Base-by-base conservation (phyloP, 2,113 vertebrate species). In the Aldabrachelys gigantea region DNA sequence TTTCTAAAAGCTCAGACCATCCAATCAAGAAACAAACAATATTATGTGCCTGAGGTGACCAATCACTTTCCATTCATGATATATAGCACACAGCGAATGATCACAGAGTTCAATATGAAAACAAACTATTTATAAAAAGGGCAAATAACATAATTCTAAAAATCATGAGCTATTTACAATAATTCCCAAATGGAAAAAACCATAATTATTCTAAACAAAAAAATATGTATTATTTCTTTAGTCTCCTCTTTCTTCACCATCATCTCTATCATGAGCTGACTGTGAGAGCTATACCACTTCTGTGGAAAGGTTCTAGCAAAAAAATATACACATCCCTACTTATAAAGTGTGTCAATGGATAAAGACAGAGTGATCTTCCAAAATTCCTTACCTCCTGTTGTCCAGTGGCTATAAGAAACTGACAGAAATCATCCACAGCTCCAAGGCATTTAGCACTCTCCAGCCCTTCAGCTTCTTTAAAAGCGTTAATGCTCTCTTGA, bases 371-470 rank as follows among this genome's bases (percentile, higher is more conserved):
- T 21, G 59, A 8, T 47, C 38, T 85, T 79, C 52, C 57, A 62
- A 59, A 49, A 16, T 53, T 78, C 79, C 94, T 89, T 47, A 98
- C 97, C 95, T 97, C 93, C 87, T 98, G 95, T 38, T 98, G 94
- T 88, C 98, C 98, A 35, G 59, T 96, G 89, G 84, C 92, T 85
- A 98, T 97, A 35, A 98, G 98, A 89, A 98, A 98, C 75, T 86
- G 98, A 95, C 98, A 98, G 93, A 98, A 99, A 92, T 98, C 97
- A 87, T 98, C 98, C 93, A 98, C 98, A 72, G 94, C 96, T 3
- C 95, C 44, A 56, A 98, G 98, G 49, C 97, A 98, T 38, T 92
- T 95, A 80, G 97, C 92, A 94, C 96, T 97, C 50, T 92, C 94
- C 12, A 35, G 54, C 49, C 97, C 98, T 82, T 89, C 88, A 6